These are phyloP conservation scores for Drosophila rellima DNA, from an alignment of 2,888 invertebrate genomes.

Conservation along the genomic window DNA sequence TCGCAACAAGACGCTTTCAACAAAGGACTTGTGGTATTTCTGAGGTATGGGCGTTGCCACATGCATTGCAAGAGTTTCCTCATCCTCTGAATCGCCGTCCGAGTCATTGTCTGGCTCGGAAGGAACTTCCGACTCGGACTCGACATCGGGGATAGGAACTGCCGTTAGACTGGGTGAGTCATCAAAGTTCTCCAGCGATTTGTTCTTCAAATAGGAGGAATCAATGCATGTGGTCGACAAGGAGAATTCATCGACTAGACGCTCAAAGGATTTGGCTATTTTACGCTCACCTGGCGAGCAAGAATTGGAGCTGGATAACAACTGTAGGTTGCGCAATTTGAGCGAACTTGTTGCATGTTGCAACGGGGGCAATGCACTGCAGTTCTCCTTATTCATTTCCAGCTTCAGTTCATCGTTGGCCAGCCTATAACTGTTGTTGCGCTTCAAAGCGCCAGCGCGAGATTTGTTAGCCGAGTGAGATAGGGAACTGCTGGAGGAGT, in stretches of 20 bases:
- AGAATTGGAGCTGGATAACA: constrained; percentile 4
- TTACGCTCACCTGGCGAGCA: constrained; percentile 86
- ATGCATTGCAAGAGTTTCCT: constrained; percentile 76
- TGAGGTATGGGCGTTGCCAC: constrained; percentile 83
- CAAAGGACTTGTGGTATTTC: constrained; percentile 84
- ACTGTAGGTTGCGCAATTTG: constrained; percentile 59
- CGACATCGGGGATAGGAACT: constrained; percentile 2
- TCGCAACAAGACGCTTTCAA: constrained; percentile 82
- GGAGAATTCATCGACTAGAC: constrained; percentile 85
- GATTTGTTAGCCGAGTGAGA: constrained; percentile 21
- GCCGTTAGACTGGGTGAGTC: constrained; percentile 76
- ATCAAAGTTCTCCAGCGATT: constrained; percentile 85
- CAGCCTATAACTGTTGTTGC: constrained; percentile 94
- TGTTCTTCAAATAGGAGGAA: constrained; percentile 85
- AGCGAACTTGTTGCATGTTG: constrained; percentile 73
- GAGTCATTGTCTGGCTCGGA: constrained; percentile 44
- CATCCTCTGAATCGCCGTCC: constrained; percentile 37
- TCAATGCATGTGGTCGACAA: constrained; percentile 83
- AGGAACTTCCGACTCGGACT: constrained; percentile 1
- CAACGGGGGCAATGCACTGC: constrained; percentile 71
- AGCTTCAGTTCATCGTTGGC: constrained; percentile 88
- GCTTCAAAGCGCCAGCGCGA: constrained; percentile 87
- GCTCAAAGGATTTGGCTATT: constrained; percentile 87
- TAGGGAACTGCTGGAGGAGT: neutral
- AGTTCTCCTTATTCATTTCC: constrained; percentile 86